A percentile compares a stretch with the other conserved stretches of the same genome.
Evolutionary conservation across 2,888 invertebrate genomes (phyloP).

Genomic region (Hyles lineata): DNA sequence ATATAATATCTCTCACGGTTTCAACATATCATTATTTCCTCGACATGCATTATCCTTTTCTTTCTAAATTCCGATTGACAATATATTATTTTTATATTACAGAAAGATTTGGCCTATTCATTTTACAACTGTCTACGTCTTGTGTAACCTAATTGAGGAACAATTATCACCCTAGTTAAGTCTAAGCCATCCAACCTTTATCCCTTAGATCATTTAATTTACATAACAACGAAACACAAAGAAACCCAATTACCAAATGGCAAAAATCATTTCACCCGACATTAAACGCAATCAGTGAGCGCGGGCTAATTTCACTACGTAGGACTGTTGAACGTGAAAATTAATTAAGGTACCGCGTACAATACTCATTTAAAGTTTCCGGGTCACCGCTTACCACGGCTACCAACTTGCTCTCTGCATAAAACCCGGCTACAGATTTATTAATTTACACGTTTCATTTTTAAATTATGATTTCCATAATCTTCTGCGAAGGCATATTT

Average conservation of each 20-base stretch:
- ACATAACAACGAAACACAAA: slow-evolving; percentile 3
- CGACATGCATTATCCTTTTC: too few relatives aligned
- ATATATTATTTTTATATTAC: too few relatives aligned
- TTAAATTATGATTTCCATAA: slow-evolving; percentile 22
- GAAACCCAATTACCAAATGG: slow-evolving; percentile 34
- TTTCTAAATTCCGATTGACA: too few relatives aligned
- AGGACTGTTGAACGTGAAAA: slow-evolving; percentile 38
- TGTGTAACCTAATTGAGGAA: too few relatives aligned
- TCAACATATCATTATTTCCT: too few relatives aligned
- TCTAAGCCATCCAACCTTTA: neutral
- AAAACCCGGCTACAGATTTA: slow-evolving; percentile 43
- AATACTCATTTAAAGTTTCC: slow-evolving; percentile 60
- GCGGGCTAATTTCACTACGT: slow-evolving; percentile 29
- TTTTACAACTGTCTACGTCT: too few relatives aligned
- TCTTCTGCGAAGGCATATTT: neutral
- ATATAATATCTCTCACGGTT: too few relatives aligned
- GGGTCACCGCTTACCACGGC: slow-evolving; percentile 41
- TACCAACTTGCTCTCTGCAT: slow-evolving; percentile 33
- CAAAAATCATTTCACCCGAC: slow-evolving; percentile 37
- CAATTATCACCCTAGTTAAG: neutral
- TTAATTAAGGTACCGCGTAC: slow-evolving; percentile 51
- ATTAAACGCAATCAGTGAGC: slow-evolving; percentile 28
- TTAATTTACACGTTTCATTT: slow-evolving; percentile 35
- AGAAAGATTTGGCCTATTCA: too few relatives aligned
- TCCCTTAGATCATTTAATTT: neutral